Percentiles rank a stretch among this genome's conserved stretches.
Evolutionary conservation across 30 jellyfish, hydroid and myxozoan species (phyloP).

Genomic region (Pseudorhiza aurosa): DNA sequence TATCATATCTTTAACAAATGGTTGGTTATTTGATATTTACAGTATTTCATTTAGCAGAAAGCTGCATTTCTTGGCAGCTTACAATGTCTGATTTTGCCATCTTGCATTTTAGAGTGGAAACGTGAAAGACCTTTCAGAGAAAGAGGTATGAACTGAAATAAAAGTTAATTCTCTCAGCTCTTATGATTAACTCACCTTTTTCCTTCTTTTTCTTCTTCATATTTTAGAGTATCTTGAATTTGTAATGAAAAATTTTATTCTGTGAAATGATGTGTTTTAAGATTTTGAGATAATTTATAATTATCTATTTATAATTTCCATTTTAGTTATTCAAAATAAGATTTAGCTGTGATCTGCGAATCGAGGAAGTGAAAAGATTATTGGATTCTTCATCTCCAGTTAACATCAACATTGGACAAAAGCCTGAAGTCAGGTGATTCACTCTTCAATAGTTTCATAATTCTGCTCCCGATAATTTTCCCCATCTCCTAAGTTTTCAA

Average conservation of each 20-base stretch:
- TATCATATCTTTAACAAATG: too few species aligned
- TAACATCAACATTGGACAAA: constrained; percentile 63
- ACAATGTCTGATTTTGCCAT: not conserved
- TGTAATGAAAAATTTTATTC: too few species aligned
- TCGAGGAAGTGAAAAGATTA: constrained; percentile 88
- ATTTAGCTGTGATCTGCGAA: constrained; percentile 86
- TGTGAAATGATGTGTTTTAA: too few species aligned
- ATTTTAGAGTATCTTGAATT: too few species aligned
- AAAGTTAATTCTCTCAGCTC: too few species aligned
- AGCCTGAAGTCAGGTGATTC: constrained; percentile 84
- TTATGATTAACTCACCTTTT: too few species aligned
- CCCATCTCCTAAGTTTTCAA: too few species aligned
- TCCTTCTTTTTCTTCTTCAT: too few species aligned
- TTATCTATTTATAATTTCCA: too few species aligned
- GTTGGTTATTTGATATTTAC: too few species aligned
- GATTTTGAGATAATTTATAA: too few species aligned
- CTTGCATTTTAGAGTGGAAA: not conserved
- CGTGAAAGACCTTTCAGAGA: not conserved
- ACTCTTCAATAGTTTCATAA: not conserved
- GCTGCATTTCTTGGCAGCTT: not conserved
- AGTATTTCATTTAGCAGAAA: too few species aligned
- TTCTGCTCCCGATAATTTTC: not conserved
- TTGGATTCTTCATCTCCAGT: constrained; percentile 90
- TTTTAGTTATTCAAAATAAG: constrained; percentile 75
- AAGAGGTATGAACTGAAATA: not conserved